Evolutionary conservation across 2,888 invertebrate genomes (phyloP).

Genomic region (Clivina fossor): DNA sequence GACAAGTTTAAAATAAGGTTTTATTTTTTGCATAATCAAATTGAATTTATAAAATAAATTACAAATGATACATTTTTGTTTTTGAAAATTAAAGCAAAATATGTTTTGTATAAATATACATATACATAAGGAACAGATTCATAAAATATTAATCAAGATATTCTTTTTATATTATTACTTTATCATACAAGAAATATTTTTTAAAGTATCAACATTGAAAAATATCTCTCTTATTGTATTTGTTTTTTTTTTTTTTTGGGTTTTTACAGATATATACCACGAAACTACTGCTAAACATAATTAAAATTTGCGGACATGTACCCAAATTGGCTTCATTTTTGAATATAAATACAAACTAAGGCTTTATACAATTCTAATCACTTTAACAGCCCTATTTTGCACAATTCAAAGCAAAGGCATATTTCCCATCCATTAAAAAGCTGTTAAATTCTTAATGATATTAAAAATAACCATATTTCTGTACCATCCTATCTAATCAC

Average conservation of each 20-base stretch:
- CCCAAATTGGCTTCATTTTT: neutral
- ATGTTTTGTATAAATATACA: conserved; percentile 15
- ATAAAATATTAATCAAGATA: conserved; percentile 13
- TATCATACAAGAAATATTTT: conserved; percentile 5
- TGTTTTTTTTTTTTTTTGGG: no score
- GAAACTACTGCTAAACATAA: conserved; percentile 24
- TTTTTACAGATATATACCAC: conserved; percentile 20
- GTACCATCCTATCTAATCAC: no score
- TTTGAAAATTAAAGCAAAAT: neutral
- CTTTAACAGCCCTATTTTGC: neutral
- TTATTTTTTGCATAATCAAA: no score
- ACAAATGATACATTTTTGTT: conserved; percentile 8
- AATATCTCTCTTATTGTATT: conserved; percentile 29
- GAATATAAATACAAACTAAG: conserved; percentile 7
- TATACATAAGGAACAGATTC: conserved; percentile 15
- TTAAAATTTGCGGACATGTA: conserved; percentile 3
- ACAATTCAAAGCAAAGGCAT: conserved; percentile 23
- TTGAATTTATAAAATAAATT: conserved; percentile 18
- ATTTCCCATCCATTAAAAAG: conserved; percentile 3
- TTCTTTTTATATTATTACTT: no score
- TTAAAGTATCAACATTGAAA: conserved; percentile 24
- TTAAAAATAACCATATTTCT: no score
- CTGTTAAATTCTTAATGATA: no score
- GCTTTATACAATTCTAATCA: conserved; percentile 4
- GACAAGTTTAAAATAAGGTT: no score